These are phyloP conservation scores for Atherix ibis DNA, from an alignment of 2,888 invertebrate species.

Conservation along the genomic window DNA sequence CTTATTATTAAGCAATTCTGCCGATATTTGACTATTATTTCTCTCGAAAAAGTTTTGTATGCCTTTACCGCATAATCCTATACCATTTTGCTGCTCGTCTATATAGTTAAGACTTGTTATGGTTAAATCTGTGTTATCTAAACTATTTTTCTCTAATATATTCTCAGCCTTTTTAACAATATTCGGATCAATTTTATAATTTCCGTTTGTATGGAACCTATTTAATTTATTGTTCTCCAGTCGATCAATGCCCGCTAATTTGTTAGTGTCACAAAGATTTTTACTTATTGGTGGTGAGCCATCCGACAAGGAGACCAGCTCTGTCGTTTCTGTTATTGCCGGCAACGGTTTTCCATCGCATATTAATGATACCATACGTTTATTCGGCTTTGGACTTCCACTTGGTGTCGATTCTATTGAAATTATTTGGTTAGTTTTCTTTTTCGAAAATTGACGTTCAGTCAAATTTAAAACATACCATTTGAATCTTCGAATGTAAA, in stretches of 20 bases:
- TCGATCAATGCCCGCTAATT: no score
- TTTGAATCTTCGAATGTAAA: slow-evolving; percentile 57
- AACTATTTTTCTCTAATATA: slow-evolving; percentile 29
- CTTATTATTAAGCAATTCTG: slow-evolving; percentile 15
- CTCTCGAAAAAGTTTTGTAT: slow-evolving; percentile 11
- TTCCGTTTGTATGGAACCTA: slow-evolving; percentile 10
- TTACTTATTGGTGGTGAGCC: slow-evolving; percentile 20
- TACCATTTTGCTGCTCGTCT: slow-evolving; percentile 34
- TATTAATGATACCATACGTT: slow-evolving; percentile 46
- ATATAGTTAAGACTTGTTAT: slow-evolving; percentile 46
- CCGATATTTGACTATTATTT: slow-evolving; percentile 12
- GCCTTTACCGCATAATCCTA: background rate
- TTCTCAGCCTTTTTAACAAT: slow-evolving; percentile 33
- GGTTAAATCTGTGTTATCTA: slow-evolving; percentile 34
- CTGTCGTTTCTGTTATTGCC: slow-evolving; percentile 51
- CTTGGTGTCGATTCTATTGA: slow-evolving; percentile 40
- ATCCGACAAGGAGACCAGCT: slow-evolving; percentile 49
- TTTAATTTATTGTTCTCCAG: slow-evolving; percentile 3
- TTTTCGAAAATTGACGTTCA: slow-evolving; percentile 2
- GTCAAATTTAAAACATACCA: slow-evolving; percentile 36
- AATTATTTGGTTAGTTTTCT: background rate
- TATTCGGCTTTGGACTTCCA: slow-evolving; percentile 40
- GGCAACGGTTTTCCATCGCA: slow-evolving; percentile 48
- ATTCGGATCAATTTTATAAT: slow-evolving; percentile 31
- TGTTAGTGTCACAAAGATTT: slow-evolving; percentile 2